Base-by-base conservation (phyloP, 2,888 invertebrate genomes). In the Agrenia bidenticulata region DNA sequence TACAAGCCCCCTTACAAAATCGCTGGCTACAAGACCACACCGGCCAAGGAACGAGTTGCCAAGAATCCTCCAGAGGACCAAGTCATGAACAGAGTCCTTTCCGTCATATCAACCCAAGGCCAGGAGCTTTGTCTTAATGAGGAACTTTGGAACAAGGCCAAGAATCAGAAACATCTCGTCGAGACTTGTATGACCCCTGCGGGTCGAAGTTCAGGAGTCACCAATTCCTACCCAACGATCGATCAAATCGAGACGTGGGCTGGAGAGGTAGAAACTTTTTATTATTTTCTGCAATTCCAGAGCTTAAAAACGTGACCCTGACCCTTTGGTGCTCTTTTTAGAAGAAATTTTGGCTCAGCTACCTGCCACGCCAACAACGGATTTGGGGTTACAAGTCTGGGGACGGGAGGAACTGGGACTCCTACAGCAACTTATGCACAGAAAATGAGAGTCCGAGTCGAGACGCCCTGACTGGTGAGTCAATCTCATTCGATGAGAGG, bases 281-380 rank as follows among this genome's bases (percentile, higher is more conserved):
- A 45, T 15, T 45, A 45, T 19, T 11, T 45, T 5, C n/a, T 9
- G n/a, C n/a, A 15, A 45, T 45, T 45, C 19, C n/a, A 19, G 45
- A 19, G 45, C n/a, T 45, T 17, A 5, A 45, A n/a, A 45, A 45
- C 15, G 5, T 45, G 15, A 45, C 19, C n/a, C 45, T 5, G 7
- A 39, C n/a, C n/a, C n/a, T 45, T n/a, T n/a, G n/a, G n/a, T n/a
- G 21, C 4, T 19, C 9, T 51, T 55, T 27, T 11, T 41, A 57
- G 49, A 58, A 58, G 45, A 23, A 58, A 9, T 58, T 58, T 27
- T 58, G 58, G 58, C 24, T 42, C 17, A 49, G 45, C 49, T 58
- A 58, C 27, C 17, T 58, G 42, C 58, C 58, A 15, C 24, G 49
- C 24, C 39, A 41, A 39, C 26, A 27, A 24, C 23, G 27, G 15